Evolutionary conservation across 2,797 vertebrate species (phyloP).

Genomic region (Melanotaenia boesemani): DNA sequence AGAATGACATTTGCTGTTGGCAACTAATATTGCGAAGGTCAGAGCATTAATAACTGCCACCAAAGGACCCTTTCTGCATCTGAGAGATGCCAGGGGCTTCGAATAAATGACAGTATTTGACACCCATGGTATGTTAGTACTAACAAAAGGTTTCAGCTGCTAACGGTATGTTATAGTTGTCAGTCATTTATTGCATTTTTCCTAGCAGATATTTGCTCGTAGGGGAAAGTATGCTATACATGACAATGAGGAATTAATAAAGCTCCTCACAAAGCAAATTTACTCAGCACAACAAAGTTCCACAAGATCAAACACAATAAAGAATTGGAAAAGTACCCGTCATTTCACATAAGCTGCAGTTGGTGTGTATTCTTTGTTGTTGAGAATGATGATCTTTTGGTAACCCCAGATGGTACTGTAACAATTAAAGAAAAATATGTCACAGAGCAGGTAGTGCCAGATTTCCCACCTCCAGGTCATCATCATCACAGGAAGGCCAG

Average conservation of each 20-base stretch:
- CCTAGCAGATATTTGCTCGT: neutral
- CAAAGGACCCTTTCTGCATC: neutral
- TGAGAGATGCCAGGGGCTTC: neutral
- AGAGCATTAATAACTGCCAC: neutral
- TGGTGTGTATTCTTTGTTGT: neutral
- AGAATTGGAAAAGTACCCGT: slow-evolving; percentile 5
- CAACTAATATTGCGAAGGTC: neutral
- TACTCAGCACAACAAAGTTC: neutral
- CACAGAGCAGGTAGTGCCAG: slow-evolving; percentile 12
- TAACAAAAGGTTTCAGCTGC: neutral
- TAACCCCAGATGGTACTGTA: slow-evolving; percentile 5
- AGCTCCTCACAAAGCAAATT: neutral
- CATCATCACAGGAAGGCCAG: slow-evolving; percentile 17
- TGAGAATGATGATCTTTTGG: neutral
- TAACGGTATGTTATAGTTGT: neutral
- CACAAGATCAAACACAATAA: neutral
- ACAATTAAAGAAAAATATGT: neutral
- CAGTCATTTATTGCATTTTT: slow-evolving; percentile 4
- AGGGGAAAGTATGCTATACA: neutral
- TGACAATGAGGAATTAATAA: neutral
- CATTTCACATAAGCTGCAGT: neutral
- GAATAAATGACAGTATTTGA: neutral
- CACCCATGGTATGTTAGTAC: neutral
- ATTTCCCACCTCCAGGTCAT: slow-evolving; percentile 11
- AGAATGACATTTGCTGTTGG: neutral